phyloP scores from a whole-genome alignment of 2,113 vertebrate genomes.

The Sinocyclocheilus maitianheensis region DNA sequence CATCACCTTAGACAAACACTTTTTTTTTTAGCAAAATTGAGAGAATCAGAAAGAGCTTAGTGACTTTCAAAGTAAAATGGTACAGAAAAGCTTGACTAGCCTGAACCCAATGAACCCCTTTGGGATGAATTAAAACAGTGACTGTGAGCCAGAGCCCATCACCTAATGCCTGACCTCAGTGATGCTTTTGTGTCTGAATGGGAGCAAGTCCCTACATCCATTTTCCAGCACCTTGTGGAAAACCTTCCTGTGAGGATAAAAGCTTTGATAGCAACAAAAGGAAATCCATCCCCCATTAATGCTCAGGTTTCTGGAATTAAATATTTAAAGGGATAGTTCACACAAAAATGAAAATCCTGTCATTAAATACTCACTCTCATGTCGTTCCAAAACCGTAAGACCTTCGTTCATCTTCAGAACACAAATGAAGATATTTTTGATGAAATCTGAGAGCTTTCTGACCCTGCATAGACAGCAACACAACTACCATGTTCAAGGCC shows the following conservation, averaged over 20 bases:
- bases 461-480: no score
- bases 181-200: constrained; percentile 2
- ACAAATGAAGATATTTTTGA: no score
- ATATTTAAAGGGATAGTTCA: no score
- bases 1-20: background rate
- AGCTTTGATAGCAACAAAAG: background rate
- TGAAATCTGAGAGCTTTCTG: no score
- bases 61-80: background rate
- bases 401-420: no score
- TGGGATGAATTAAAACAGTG: background rate
- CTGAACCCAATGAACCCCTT: background rate
- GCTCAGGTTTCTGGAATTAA: background rate
- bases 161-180: background rate
- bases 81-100: background rate
- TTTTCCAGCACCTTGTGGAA: background rate
- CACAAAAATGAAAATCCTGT: no score
- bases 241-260: background rate
- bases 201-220: background rate
- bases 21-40: background rate
- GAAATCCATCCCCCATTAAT: background rate
- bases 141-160: background rate
- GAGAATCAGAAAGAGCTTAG: background rate
- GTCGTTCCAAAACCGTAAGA: no score
- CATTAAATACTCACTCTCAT: no score
- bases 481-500: no score